Conservation (phyloP, 2,888 invertebrate species). For the Psylliodes chrysocephalus region DNA sequence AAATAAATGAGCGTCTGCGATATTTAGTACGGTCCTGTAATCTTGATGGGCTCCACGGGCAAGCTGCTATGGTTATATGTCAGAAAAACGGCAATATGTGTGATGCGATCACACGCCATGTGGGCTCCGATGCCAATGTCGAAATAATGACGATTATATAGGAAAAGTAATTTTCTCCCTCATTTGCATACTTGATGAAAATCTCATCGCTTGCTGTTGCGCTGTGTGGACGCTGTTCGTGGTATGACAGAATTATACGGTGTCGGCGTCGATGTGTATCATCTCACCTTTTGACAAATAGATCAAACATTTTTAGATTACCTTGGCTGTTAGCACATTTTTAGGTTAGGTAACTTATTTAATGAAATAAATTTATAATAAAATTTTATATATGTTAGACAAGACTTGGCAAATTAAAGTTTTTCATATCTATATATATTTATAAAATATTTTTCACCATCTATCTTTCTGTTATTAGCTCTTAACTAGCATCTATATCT, state of each 20-base stretch:
- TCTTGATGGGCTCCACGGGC: conserved; percentile 26
- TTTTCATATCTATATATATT: too few relatives aligned
- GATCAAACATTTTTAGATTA: neutral
- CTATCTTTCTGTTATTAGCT: too few relatives aligned
- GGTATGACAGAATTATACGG: neutral
- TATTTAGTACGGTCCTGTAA: neutral
- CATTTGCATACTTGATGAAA: conserved; percentile 67
- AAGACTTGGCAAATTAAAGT: too few relatives aligned
- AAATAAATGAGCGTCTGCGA: too few relatives aligned
- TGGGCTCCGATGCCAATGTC: conserved; percentile 63
- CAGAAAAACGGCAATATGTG: conserved; percentile 63
- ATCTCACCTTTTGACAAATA: conserved; percentile 8
- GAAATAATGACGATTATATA: conserved; percentile 67
- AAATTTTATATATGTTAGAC: too few relatives aligned
- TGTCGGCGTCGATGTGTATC: neutral
- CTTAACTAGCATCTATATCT: too few relatives aligned
- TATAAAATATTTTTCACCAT: too few relatives aligned
- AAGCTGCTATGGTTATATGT: conserved; percentile 46
- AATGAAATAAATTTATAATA: too few relatives aligned
- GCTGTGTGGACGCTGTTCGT: neutral
- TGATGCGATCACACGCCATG: conserved; percentile 57
- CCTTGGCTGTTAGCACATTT: neutral
- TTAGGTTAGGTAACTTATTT: too few relatives aligned
- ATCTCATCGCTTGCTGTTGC: conserved; percentile 57
- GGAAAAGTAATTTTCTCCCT: conserved; percentile 66